Conservation (phyloP, 2,113 vertebrate species). For the Semnornis frantzii region DNA sequence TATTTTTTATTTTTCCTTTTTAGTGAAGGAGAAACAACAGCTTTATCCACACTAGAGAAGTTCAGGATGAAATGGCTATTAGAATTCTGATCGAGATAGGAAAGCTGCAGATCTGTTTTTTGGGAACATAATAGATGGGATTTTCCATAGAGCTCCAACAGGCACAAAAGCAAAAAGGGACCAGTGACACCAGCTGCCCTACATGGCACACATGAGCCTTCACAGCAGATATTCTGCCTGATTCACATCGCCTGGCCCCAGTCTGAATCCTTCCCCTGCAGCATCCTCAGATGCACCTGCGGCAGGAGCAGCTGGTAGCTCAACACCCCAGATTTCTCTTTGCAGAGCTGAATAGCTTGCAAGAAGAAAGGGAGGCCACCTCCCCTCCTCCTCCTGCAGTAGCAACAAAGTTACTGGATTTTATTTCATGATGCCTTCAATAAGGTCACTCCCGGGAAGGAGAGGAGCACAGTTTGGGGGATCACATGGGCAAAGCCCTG, state of each 20-base stretch:
- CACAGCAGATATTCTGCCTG: background rate
- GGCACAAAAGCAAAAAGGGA: background rate
- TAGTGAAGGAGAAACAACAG: background rate
- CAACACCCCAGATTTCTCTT: background rate
- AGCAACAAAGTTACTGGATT: background rate
- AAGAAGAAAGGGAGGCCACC: background rate
- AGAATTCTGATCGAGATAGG: background rate
- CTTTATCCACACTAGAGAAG: background rate
- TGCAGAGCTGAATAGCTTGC: background rate
- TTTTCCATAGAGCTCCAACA: background rate
- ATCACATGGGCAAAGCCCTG: fast-evolving
- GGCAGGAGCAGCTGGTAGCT: background rate
- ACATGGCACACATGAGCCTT: background rate
- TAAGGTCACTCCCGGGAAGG: background rate
- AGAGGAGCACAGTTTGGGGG: background rate
- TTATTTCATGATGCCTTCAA: background rate
- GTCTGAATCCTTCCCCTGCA: background rate
- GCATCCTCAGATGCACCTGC: background rate
- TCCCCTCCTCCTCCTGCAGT: background rate
- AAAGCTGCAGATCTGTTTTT: background rate
- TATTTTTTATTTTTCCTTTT: background rate
- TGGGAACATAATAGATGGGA: background rate
- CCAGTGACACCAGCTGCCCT: background rate
- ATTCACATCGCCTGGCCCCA: background rate
- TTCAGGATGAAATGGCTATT: background rate